Percentiles rank a stretch among this genome's conserved stretches.
Evolutionary conservation across 23 tunicate genomes (phyloP).

Genomic region (Clavelina lepadiformis): DNA sequence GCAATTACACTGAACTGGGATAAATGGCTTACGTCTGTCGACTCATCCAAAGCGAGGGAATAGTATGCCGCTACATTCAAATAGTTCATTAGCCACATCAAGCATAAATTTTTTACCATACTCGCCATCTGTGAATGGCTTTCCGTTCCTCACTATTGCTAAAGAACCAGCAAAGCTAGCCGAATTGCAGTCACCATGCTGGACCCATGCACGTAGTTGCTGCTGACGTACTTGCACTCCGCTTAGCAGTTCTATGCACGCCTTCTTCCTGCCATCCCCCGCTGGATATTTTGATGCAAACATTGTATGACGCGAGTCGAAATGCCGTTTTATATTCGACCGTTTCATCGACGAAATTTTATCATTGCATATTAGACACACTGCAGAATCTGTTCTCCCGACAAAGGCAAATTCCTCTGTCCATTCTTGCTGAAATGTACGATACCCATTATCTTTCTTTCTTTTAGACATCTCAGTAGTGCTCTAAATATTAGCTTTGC

Average conservation of each 20-base stretch:
- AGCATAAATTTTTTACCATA: slow-evolving; percentile 36
- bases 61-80: slow-evolving; percentile 29
- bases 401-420: slow-evolving; percentile 30
- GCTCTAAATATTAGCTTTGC: slow-evolving; percentile 34
- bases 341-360: slow-evolving; percentile 33
- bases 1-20: slow-evolving; percentile 49
- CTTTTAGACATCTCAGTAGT: slow-evolving; percentile 32
- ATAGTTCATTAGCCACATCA: slow-evolving; percentile 27
- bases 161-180: slow-evolving; percentile 38
- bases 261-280: slow-evolving; percentile 38
- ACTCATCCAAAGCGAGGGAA: slow-evolving; percentile 45
- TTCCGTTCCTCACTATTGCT: slow-evolving; percentile 30
- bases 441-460: slow-evolving; percentile 37
- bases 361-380: slow-evolving; percentile 29
- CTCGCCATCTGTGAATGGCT: slow-evolving; percentile 38
- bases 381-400: slow-evolving; percentile 27
- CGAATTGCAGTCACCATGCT: slow-evolving; percentile 37
- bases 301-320: slow-evolving; percentile 19
- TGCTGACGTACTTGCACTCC: slow-evolving; percentile 33
- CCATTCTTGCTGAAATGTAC: slow-evolving; percentile 29
- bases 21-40: slow-evolving; percentile 40
- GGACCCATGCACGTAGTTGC: slow-evolving; percentile 33
- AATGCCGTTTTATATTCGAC: slow-evolving; percentile 24
- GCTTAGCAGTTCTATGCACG: slow-evolving; percentile 30
- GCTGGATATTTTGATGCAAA: slow-evolving; percentile 40